These are phyloP conservation scores for Rhinolophus sinicus DNA, from an alignment of 2,113 vertebrate genomes.

Conservation along the genomic window DNA sequence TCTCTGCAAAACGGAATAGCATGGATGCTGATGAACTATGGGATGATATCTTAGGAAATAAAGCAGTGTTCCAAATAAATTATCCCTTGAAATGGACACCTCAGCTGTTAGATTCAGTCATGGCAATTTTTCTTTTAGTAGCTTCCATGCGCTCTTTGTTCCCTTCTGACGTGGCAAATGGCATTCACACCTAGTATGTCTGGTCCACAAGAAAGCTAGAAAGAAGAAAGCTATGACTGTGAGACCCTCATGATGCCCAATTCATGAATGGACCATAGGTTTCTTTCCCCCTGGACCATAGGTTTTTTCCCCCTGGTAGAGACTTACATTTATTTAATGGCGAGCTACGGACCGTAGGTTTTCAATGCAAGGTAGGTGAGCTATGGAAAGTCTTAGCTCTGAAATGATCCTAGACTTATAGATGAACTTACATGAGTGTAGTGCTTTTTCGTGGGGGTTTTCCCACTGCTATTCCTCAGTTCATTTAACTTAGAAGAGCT, in stretches of 20 bases:
- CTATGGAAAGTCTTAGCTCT: background rate
- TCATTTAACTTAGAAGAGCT: slow-evolving; percentile 29
- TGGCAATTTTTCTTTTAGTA: background rate
- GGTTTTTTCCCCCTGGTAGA: background rate
- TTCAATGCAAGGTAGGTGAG: too few relatives aligned
- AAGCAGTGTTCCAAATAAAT: slow-evolving; percentile 36
- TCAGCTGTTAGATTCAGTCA: background rate
- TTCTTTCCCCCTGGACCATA: background rate
- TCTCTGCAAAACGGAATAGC: background rate
- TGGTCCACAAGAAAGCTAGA: background rate
- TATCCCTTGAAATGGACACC: background rate
- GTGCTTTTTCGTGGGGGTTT: background rate
- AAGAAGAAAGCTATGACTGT: background rate
- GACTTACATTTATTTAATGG: too few relatives aligned
- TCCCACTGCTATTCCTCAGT: background rate
- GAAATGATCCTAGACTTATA: background rate
- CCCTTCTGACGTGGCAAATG: background rate
- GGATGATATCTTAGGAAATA: background rate
- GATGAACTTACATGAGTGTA: background rate
- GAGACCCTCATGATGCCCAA: background rate
- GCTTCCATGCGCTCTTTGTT: background rate
- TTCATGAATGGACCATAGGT: background rate
- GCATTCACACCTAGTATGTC: background rate
- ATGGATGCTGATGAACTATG: background rate
- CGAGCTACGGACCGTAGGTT: too few relatives aligned